phyloP scores from a whole-genome alignment of 2,113 vertebrate genomes.

The Platichthys flesus region DNA sequence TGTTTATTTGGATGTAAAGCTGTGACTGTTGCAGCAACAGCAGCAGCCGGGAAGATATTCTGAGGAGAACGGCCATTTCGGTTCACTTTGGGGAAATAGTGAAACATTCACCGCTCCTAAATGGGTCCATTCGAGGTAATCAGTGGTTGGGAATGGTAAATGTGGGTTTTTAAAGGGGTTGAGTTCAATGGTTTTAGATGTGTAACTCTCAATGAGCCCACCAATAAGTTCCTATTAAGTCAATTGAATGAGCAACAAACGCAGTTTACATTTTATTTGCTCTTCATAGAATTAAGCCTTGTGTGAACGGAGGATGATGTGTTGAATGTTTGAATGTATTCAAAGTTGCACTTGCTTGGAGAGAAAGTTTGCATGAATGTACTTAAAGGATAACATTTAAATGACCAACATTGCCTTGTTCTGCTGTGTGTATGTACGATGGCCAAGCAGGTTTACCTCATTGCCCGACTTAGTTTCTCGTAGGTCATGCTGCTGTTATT shows the following conservation, averaged over 20 bases:
- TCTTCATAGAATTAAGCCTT: slow-evolving; percentile 3
- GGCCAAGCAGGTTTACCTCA: slow-evolving; percentile 85
- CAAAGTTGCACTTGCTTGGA: neutral
- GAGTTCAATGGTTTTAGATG: slow-evolving; percentile 1
- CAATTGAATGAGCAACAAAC: slow-evolving; percentile 40
- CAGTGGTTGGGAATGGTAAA: neutral
- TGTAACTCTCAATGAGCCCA: neutral
- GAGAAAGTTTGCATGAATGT: neutral
- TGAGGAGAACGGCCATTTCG: slow-evolving; percentile 23
- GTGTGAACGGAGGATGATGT: neutral
- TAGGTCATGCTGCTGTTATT: slow-evolving; percentile 99
- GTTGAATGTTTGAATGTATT: neutral
- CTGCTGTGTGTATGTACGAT: neutral
- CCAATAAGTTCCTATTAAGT: neutral
- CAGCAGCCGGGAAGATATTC: slow-evolving; percentile 6
- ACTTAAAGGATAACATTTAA: no score
- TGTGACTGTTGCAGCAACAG: slow-evolving; percentile 24
- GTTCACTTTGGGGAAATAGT: neutral
- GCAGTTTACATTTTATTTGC: slow-evolving; percentile 3
- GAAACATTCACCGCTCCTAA: neutral
- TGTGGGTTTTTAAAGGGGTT: slow-evolving; percentile 7
- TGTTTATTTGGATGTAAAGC: slow-evolving; percentile 53
- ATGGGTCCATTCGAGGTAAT: neutral
- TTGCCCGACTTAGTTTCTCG: slow-evolving; percentile 97
- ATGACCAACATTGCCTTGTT: neutral